These are phyloP conservation scores for Oryctes rhinoceros DNA, from an alignment of 1,140 invertebrate genomes.

Conservation along the genomic window DNA sequence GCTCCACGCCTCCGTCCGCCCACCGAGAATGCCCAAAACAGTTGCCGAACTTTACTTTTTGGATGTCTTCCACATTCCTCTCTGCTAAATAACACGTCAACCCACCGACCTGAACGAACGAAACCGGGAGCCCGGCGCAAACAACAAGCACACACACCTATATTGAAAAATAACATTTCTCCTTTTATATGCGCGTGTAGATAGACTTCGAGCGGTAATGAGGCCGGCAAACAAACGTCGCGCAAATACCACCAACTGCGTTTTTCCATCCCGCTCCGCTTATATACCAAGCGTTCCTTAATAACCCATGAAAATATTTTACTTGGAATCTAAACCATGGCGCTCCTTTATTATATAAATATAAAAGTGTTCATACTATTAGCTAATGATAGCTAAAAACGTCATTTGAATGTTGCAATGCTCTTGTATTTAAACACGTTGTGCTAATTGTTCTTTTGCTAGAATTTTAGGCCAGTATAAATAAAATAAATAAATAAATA, in stretches of 20 bases:
- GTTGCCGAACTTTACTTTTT: slow-evolving; percentile 32
- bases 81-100: slow-evolving; percentile 24
- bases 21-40: slow-evolving; percentile 24
- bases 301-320: too few species aligned
- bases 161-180: slow-evolving; percentile 34
- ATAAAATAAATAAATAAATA: too few species aligned
- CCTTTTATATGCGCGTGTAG: background rate
- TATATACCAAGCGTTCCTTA: background rate
- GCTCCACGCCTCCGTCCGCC: slow-evolving; percentile 19
- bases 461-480: too few species aligned
- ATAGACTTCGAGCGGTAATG: slow-evolving; percentile 18
- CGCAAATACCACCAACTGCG: slow-evolving; percentile 2
- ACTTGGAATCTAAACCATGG: too few species aligned
- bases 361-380: too few species aligned
- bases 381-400: too few species aligned
- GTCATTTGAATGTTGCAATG: too few species aligned
- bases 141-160: slow-evolving; percentile 30
- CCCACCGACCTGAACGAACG: background rate
- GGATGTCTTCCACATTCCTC: slow-evolving; percentile 35
- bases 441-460: too few species aligned
- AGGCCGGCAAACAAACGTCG: slow-evolving; percentile 2
- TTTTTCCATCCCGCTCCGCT: background rate
- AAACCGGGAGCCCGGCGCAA: background rate
- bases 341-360: too few species aligned
- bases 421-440: too few species aligned